Conservation (phyloP, 2,797 vertebrate species). For the Tarsius wallacei region DNA sequence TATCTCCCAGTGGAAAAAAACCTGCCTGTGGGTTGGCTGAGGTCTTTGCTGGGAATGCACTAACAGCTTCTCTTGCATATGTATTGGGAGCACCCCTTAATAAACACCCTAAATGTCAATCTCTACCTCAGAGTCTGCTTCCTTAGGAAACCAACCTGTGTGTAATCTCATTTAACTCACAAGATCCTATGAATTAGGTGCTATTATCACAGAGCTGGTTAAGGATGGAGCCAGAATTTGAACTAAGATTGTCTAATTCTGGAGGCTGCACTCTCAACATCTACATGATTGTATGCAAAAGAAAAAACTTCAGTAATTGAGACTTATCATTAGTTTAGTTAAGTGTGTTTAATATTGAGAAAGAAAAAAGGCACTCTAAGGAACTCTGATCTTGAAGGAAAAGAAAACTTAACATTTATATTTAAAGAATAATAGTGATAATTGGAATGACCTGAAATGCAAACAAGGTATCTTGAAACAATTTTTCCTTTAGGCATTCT, state of each 20-base stretch:
- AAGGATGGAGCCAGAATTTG: constrained; percentile 37
- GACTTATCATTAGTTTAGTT: neutral
- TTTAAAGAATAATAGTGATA: constrained; percentile 52
- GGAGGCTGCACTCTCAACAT: neutral
- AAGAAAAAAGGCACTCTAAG: neutral
- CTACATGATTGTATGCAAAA: neutral
- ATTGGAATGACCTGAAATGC: constrained; percentile 22
- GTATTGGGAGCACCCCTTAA: neutral
- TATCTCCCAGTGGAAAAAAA: neutral
- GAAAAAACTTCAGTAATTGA: constrained; percentile 1
- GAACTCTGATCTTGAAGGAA: neutral
- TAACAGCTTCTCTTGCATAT: neutral
- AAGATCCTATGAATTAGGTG: neutral
- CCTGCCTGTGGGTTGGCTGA: neutral
- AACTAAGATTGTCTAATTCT: constrained; percentile 27
- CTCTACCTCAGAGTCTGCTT: neutral
- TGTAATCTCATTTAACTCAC: neutral
- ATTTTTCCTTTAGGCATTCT: constrained; percentile 58
- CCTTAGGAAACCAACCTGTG: neutral
- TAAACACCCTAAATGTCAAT: constrained; percentile 26
- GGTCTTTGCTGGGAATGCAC: neutral
- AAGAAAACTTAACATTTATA: constrained; percentile 28
- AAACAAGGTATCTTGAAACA: constrained; percentile 24
- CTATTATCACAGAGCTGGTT: neutral
- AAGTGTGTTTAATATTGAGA: neutral